Base-by-base conservation (phyloP, 2,888 invertebrate species). In the Labia minor region DNA sequence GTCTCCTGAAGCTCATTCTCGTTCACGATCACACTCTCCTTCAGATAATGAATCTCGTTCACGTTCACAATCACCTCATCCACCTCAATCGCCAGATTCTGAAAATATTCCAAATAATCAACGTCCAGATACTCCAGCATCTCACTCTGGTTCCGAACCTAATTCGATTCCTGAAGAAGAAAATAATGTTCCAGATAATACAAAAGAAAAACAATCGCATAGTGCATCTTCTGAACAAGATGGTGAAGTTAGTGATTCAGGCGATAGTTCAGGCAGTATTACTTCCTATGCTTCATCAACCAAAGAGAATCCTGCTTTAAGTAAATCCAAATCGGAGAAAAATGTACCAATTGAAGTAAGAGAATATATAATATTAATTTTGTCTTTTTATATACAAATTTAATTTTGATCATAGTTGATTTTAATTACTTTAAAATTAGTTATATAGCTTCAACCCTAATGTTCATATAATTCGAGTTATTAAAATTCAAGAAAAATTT, bases 1-100 rank as follows among this genome's bases (percentile, higher is more conserved):
- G 66, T 69, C 68, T 20, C 68, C 66, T 62, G 65, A 67, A 26
- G 62, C 37, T 62, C n/a, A n/a, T n/a, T n/a, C n/a, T 49, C 49
- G 49, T 8, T 49, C 49, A 14, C 49, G 49, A 4, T 49, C 49
- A 8, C 49, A 4, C 3, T 49, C 49, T 49, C 49, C 49, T n/a
- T 49, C 16, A 3, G 49, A 49, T n/a, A 4, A 16, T n/a, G 49
- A 16, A 49, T 49, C 49, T n/a, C 49, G 49, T 49, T 49, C 49
- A 49, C n/a, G 49, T 49, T 49, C 49, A 3, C 16, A 4, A 11
- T 49, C 49, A 49, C 49, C 49, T 14, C 6, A 49, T n/a, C 49
- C 49, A n/a, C 49, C 49, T 49, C 49, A 16, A 14, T 49, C 49
- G 2, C 49, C 49, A 4, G 49, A 49, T n/a, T 26, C 26, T 8